Percentiles rank a stretch among this genome's conserved stretches.
These are phyloP conservation scores for Perodicticus potto DNA, from an alignment of 2,797 vertebrate genomes.

Conservation along the genomic window DNA sequence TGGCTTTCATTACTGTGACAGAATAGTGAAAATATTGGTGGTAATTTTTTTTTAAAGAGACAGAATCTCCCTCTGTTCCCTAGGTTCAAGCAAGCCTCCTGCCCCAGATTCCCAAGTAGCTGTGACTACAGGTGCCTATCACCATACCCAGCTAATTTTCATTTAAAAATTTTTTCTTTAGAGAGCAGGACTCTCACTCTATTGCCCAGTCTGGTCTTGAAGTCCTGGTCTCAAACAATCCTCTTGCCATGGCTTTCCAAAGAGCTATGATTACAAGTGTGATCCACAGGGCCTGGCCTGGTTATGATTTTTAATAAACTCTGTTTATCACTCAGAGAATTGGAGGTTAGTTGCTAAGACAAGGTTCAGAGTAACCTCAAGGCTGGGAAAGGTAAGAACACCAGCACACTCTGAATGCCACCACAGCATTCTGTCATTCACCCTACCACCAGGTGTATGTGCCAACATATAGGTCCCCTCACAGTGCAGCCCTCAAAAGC, in stretches of 20 bases:
- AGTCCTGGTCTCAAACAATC: neutral
- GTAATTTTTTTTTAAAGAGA: neutral
- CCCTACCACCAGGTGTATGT: neutral
- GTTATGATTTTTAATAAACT: neutral
- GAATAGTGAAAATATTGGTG: neutral
- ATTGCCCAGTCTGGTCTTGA: neutral
- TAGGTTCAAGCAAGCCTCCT: neutral
- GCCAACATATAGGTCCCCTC: no score
- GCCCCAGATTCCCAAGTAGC: neutral
- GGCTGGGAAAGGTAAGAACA: neutral
- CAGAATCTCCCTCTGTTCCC: neutral
- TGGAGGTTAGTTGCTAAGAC: neutral
- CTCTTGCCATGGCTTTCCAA: neutral
- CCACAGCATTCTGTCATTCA: rapidly evolving
- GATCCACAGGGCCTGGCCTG: neutral
- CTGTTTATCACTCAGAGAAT: neutral
- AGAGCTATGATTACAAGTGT: neutral
- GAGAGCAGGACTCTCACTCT: neutral
- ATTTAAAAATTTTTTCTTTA: neutral
- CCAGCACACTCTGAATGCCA: neutral
- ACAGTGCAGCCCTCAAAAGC: neutral
- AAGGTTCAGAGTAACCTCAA: neutral
- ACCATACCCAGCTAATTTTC: neutral
- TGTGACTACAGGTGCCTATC: neutral
- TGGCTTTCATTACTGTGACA: neutral